Evolutionary conservation across 2,797 vertebrate genomes (phyloP), one percentile per base, ranked within the genome.

Genomic region (Micrastur ruficollis): DNA sequence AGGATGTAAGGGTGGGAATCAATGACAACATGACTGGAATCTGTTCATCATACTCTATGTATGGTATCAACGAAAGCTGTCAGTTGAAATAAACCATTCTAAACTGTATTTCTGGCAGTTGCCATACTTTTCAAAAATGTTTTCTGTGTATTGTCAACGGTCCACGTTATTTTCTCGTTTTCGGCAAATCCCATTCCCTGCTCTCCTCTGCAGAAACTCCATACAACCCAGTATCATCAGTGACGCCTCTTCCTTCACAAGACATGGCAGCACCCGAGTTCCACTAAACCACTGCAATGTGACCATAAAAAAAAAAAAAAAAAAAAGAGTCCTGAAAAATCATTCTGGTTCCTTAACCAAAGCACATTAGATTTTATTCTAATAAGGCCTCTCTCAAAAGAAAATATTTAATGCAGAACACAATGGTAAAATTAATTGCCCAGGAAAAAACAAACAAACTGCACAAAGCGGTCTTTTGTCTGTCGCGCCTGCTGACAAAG

Each of bases 391-490:
- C 68, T 83, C 78, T 53, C n/a, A 11, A 82, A 89, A 87, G 49
- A 58, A 90, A 91, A 80, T 81, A 67, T 49, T 82, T 71, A 93
- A 89, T 49, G 63, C 2, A 1, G 59, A 47, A 44, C n/a, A 89
- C 74, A 87, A 82, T 18, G 14, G 75, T 61, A 44, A 85, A 95
- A 92, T 70, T 86, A 91, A 96, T 93, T 81, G 62, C 66, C 50
- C 80, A 58, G 67, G 70, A 76, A 86, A 86, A 91, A 70, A 19
- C 76, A 94, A 94, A 81, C 82, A 58, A 91, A 63, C 27, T n/a
- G 52, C 85, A 96, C 71, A 95, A 91, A 93, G 0, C 0, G 3
- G n/a, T 49, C 89, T 91, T 91, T 91, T 91, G 87, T 95, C 88
- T 79, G 5, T 36, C 2, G 0, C 1, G n/a, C 42, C 86, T 76